These are phyloP conservation scores for Polyodon spathula DNA, from an alignment of 2,113 vertebrate genomes.

Conservation along the genomic window DNA sequence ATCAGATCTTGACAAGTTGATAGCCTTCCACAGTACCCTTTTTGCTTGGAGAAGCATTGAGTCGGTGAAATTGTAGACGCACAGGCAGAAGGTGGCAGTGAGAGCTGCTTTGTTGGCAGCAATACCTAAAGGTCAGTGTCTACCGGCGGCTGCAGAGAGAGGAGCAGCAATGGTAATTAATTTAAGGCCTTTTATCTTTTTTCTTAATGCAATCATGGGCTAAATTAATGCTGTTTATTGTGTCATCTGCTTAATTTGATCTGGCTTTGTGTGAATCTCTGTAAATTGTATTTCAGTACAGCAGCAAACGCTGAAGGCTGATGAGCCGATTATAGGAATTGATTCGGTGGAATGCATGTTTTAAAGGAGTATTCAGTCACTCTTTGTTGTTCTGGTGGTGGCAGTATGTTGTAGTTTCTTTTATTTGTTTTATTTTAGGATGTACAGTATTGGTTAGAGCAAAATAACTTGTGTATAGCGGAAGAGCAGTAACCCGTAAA, in stretches of 20 bases:
- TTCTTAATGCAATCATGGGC: slow-evolving; percentile 43
- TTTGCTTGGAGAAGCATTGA: slow-evolving; percentile 9
- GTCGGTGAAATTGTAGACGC: slow-evolving; percentile 12
- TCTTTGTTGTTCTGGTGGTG: neutral
- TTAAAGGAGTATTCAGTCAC: neutral
- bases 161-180: slow-evolving; percentile 54
- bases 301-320: neutral
- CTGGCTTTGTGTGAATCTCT: slow-evolving; percentile 40
- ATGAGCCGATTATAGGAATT: slow-evolving; percentile 4
- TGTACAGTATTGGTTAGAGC: too few relatives aligned
- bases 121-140: slow-evolving; percentile 32
- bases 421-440: too few relatives aligned
- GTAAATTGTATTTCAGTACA: slow-evolving; percentile 7
- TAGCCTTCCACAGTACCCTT: slow-evolving; percentile 65
- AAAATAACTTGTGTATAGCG: too few relatives aligned
- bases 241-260: slow-evolving; percentile 49
- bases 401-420: neutral
- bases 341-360: neutral
- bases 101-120: slow-evolving; percentile 45
- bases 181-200: slow-evolving; percentile 48
- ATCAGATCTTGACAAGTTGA: slow-evolving; percentile 53
- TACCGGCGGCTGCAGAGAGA: slow-evolving; percentile 44
- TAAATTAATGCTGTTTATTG: slow-evolving; percentile 54
- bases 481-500: too few relatives aligned
- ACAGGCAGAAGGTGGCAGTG: slow-evolving; percentile 1